phyloP scores from a whole-genome alignment of 2,797 vertebrate genomes.

The Chelon auratus region DNA sequence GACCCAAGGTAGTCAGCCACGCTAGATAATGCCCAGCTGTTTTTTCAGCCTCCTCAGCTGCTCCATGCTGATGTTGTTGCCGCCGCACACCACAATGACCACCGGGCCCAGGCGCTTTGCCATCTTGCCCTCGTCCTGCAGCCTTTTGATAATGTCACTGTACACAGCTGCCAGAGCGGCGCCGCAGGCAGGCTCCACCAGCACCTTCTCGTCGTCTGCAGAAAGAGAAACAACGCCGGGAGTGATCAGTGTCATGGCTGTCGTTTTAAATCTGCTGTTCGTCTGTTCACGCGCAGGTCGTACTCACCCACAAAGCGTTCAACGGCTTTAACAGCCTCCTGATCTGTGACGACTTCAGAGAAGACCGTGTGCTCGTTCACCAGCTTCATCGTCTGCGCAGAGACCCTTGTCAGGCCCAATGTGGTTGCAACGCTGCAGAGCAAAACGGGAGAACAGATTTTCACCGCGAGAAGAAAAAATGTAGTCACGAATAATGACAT shows the following conservation, averaged over 20 bases:
- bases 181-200: slow-evolving; percentile 92
- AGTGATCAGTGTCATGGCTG: slow-evolving; percentile 7
- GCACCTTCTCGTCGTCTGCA: slow-evolving; percentile 91
- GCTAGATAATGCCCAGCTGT: slow-evolving; percentile 79
- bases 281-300: not conserved
- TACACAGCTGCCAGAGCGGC: slow-evolving; percentile 90
- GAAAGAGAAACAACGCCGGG: not conserved
- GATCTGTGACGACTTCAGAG: slow-evolving; percentile 90
- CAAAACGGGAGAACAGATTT: not conserved
- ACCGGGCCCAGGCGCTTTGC: slow-evolving; percentile 71
- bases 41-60: slow-evolving; percentile 85
- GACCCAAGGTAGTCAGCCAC: not conserved
- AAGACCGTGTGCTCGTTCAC: slow-evolving; percentile 81
- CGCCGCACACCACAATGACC: slow-evolving; percentile 92
- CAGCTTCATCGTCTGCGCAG: slow-evolving; percentile 86
- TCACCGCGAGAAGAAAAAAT: not conserved
- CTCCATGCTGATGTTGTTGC: slow-evolving; percentile 85
- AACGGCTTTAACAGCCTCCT: slow-evolving; percentile 86
- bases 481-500: not conserved
- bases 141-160: slow-evolving; percentile 82
- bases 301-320: slow-evolving; percentile 90
- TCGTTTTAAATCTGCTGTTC: not conserved
- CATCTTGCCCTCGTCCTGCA: slow-evolving; percentile 86
- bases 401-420: slow-evolving; percentile 88
- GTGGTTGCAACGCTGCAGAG: slow-evolving; percentile 87